A percentile compares a stretch with the other conserved stretches of the same genome.
These are phyloP conservation scores for Zeuzera pyrina DNA, from an alignment of 2,888 invertebrate genomes.

Conservation along the genomic window DNA sequence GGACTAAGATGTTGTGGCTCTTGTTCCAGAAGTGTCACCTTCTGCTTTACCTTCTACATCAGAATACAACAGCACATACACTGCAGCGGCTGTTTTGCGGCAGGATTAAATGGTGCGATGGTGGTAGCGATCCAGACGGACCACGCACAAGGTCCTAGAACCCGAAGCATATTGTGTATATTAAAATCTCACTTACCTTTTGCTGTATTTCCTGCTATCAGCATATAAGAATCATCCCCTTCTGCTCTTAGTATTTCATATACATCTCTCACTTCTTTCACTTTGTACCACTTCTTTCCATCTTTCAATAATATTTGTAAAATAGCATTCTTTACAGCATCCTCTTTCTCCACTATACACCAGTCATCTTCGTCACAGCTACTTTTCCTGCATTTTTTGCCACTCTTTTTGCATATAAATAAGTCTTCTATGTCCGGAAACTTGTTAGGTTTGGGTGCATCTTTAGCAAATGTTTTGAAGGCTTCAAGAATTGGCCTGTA, in stretches of 20 bases:
- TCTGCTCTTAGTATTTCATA: slow-evolving; percentile 60
- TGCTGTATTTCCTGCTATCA: slow-evolving; percentile 82
- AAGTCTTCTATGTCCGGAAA: slow-evolving; percentile 47
- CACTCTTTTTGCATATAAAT: slow-evolving; percentile 21
- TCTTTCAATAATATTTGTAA: slow-evolving; percentile 42
- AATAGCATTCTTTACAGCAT: slow-evolving; percentile 24
- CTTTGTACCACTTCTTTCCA: slow-evolving; percentile 66
- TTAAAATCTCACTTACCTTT: slow-evolving; percentile 62
- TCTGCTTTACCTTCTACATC: no score
- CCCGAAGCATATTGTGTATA: no score
- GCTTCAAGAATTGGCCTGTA: slow-evolving; percentile 84
- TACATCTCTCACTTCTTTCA: slow-evolving; percentile 57
- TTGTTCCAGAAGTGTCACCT: no score
- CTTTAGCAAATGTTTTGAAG: slow-evolving; percentile 81
- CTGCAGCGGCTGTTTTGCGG: no score
- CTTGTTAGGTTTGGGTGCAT: slow-evolving; percentile 58
- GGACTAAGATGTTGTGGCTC: no score
- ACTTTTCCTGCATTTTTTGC: slow-evolving; percentile 14
- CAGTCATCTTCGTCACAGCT: slow-evolving; percentile 27
- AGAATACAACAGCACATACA: no score
- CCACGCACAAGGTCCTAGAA: no score
- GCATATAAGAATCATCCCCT: slow-evolving; percentile 62
- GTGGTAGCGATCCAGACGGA: no score
- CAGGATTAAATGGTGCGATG: no score
- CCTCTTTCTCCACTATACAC: slow-evolving; percentile 23